Conservation (phyloP, 2,888 invertebrate species). For the Phania funesta region DNA sequence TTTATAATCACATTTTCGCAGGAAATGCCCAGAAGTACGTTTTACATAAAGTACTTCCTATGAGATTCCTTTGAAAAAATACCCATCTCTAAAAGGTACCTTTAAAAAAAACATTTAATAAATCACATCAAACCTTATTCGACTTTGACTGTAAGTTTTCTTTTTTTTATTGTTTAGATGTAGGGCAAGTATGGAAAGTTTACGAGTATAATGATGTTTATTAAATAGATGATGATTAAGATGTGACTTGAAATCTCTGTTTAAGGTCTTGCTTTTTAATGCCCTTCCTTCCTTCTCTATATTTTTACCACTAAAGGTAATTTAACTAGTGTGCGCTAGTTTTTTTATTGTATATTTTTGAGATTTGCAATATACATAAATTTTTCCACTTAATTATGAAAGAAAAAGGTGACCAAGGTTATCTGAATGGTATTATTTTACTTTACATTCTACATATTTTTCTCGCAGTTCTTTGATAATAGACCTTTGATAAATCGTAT, state of each 20-base stretch:
- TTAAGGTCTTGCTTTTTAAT: constrained; percentile 24
- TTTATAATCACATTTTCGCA: too few relatives aligned
- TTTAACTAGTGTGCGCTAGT: background rate
- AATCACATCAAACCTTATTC: too few relatives aligned
- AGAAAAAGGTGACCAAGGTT: constrained; percentile 61
- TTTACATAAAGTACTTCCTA: too few relatives aligned
- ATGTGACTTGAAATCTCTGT: constrained; percentile 17
- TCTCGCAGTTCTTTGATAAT: constrained; percentile 28
- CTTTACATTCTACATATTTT: background rate
- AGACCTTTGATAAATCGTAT: background rate
- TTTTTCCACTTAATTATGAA: constrained; percentile 49
- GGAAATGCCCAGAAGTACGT: too few relatives aligned
- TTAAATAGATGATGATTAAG: constrained; percentile 1
- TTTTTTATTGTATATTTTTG: background rate
- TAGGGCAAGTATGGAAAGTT: constrained; percentile 3
- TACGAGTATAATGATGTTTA: constrained; percentile 2
- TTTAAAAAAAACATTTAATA: too few relatives aligned
- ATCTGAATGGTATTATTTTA: constrained; percentile 33
- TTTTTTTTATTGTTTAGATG: background rate
- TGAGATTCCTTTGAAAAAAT: too few relatives aligned
- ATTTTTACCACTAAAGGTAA: background rate
- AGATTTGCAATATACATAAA: constrained; percentile 28
- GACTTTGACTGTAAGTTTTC: background rate
- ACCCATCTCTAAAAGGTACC: too few relatives aligned
- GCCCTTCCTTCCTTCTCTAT: constrained; percentile 6